Base-by-base conservation (phyloP, 2,797 vertebrate genomes). In the Acrossocheilus wenchowensis region DNA sequence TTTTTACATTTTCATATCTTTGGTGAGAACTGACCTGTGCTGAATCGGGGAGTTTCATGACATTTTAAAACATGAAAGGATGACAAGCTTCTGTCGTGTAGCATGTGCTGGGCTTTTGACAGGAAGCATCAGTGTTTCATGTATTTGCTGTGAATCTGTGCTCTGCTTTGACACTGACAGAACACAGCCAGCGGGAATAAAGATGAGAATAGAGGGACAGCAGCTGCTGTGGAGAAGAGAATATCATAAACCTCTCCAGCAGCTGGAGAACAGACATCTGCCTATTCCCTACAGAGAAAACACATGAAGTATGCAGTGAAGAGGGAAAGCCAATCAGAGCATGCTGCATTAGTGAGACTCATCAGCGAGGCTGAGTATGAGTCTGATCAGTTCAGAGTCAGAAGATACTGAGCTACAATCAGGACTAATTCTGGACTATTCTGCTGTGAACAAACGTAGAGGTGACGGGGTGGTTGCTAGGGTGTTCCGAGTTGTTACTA, bases 241-340 rank as follows among this genome's bases (percentile, higher is more conserved):
- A 21, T 19, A 66, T 64, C 57, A 66, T 64, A 75, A 75, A 75
- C 71, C 43, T 66, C 72, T 84, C 43, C 73, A 84, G 64, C 82
- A 84, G 82, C 72, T 84, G 72, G 72, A 77, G 57, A 48, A 84
- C 72, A 84, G 82, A 62, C 60, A 77, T 77, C 60, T 74, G 81
- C 4, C 52, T 57, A 17, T 74, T 74, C 81, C 69, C 52, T 15
- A 74, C 30, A 66, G 72, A 84, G 72, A 48, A 50, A 60, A 73
- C 36, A 83, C 54, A 83, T 5, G 36, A 34, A 26, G 15, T 78
- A 26, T 10, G 54, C 21, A 72, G 48, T 82, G 30, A 82, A 82
- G 45, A 82, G 45, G 48, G 64, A 41, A 57, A 72, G 81, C 48
- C 50, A 82, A 57, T 72, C 81, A 72, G 68, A 54, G 81, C 23